phyloP scores from a whole-genome alignment of 23 tunicate genomes.

The Corella eumyota region DNA sequence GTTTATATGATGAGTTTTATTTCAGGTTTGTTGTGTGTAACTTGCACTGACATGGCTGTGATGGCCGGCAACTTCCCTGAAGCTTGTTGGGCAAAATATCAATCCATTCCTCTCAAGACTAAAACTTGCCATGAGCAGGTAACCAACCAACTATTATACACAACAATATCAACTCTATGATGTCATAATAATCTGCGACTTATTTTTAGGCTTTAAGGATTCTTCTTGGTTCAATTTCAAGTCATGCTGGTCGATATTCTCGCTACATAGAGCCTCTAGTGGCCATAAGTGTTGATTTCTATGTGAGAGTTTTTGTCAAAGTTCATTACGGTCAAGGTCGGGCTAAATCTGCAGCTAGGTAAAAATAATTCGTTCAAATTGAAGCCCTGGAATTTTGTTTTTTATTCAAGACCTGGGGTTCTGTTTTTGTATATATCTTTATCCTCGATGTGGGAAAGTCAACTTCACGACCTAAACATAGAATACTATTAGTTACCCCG shows the following conservation, averaged over 20 bases:
- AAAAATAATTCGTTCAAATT: not conserved
- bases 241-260: constrained; percentile 62
- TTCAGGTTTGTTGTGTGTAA: constrained; percentile 73
- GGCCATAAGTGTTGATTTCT: constrained; percentile 81
- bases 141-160: not conserved
- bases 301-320: constrained; percentile 76
- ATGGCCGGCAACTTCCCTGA: constrained; percentile 89
- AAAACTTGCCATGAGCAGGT: constrained; percentile 93
- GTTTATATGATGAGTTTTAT: too few species aligned
- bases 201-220: constrained; percentile 69
- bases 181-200: constrained; percentile 2
- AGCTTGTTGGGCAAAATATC: constrained; percentile 88
- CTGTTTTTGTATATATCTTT: too few species aligned
- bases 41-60: constrained; percentile 99
- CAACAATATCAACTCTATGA: not conserved
- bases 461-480: too few species aligned
- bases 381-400: not conserved
- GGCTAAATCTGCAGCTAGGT: constrained; percentile 59
- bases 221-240: constrained; percentile 53
- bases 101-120: constrained; percentile 70
- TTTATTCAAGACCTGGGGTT: not conserved
- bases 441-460: too few species aligned
- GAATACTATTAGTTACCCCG: too few species aligned
- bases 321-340: constrained; percentile 61
- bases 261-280: constrained; percentile 87